Evolutionary conservation across 2,113 vertebrate species (phyloP), one percentile per base, ranked within the genome.

Genomic region (Corythaixoides concolor): DNA sequence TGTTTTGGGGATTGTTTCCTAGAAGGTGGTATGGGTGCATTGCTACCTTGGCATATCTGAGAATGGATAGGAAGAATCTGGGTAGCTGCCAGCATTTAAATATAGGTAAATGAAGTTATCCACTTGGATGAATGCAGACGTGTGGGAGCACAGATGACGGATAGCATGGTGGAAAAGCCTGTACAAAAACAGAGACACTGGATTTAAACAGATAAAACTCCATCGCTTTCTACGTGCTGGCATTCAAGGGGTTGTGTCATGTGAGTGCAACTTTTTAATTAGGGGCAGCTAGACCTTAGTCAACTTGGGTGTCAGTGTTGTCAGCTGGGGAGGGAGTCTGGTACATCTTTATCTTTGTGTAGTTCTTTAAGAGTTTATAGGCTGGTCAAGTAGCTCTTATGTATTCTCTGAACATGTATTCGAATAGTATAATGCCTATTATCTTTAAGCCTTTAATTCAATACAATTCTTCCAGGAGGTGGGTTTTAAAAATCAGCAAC

Each of bases 61-160:
- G 81, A 89, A 78, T 37, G 52, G 30, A 18, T 81, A 73, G 50
- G 49, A 95, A 91, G 89, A 78, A 83, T 15, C 26, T 88, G 37
- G 18, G 15, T 45, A 83, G 27, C 26, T 90, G 68, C 47, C 72
- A 90, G 47, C 28, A 60, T 84, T 93, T 92, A 47, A 92, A 41
- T 67, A 41, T 1, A 52, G 30, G 43, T 60, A 74, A 90, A 74
- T 59, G 11, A 84, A 86, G 50, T 37, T 70, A 37, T 80, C 28
- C 2, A 0, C 59, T 74, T 85, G 49, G 19, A 9, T 80, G 26
- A 90, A 16, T 0, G 0, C 64, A 53, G 55, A 30, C 1, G 8
- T 55, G 23, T 72, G 43, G 32, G 35, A 90, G 58, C 55, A 32
- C 27, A 90, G 41, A 37, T 68, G 43, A 18, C 0, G 3, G 56